phyloP scores from a whole-genome alignment of 2,888 invertebrate genomes.

The Ecdyonurus torrentis region DNA sequence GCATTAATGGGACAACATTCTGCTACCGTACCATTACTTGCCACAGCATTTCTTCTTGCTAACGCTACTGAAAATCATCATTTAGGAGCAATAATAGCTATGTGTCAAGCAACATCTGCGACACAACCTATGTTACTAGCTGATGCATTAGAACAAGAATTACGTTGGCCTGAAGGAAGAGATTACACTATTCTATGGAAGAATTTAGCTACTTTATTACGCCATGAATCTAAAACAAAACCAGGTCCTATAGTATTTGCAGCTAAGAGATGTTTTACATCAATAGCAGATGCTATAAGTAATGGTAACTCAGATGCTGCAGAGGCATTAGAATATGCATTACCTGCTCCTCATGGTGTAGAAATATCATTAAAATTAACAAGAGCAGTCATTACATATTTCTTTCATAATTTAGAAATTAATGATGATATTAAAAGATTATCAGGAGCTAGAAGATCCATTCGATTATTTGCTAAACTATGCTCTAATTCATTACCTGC shows the following conservation, averaged over 20 bases:
- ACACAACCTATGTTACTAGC: conserved; percentile 1
- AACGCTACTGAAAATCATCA: not conserved
- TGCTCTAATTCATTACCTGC: conserved; percentile 50
- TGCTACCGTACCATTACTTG: not conserved
- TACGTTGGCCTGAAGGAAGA: not conserved
- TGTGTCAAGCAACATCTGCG: not conserved
- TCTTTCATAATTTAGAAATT: conserved; percentile 50
- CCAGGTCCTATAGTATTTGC: not conserved
- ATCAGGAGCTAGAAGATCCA: conserved; percentile 44
- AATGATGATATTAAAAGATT: conserved; percentile 48
- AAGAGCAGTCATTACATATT: conserved; percentile 54
- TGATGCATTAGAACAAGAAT: conserved; percentile 5
- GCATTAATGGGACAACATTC: conserved; percentile 31
- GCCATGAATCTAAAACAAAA: conserved; percentile 14
- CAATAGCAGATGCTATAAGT: not conserved
- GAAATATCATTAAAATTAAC: conserved; percentile 51
- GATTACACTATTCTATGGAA: conserved; percentile 22
- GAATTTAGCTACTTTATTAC: conserved; percentile 30
- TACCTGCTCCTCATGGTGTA: conserved; percentile 35
- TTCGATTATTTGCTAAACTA: conserved; percentile 43
- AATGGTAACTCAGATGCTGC: conserved; percentile 17
- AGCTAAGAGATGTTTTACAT: not conserved
- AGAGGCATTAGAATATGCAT: conserved; percentile 45
- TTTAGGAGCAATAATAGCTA: not conserved
- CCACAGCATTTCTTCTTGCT: not conserved